These are phyloP conservation scores for Meiosimyza decipiens DNA, from an alignment of 2,888 invertebrate species.

Conservation along the genomic window DNA sequence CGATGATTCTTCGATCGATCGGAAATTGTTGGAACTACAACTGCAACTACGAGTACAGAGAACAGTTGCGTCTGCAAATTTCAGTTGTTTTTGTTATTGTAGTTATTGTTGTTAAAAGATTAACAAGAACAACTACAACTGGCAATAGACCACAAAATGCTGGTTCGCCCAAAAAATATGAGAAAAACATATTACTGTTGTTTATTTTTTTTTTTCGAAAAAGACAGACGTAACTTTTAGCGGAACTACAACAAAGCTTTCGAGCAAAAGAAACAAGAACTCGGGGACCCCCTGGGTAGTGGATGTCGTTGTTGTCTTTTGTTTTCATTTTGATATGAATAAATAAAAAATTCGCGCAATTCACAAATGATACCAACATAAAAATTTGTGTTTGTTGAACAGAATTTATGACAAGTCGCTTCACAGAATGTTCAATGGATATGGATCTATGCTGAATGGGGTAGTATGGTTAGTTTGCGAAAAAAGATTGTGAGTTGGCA, in stretches of 20 bases:
- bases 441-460: background rate
- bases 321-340: slow-evolving; percentile 11
- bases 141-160: slow-evolving; percentile 12
- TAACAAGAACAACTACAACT: slow-evolving; percentile 7
- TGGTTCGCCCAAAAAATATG: slow-evolving; percentile 14
- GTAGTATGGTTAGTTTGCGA: too few species aligned
- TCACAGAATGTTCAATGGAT: background rate
- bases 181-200: too few species aligned
- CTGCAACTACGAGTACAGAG: too few species aligned
- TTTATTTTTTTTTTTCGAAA: too few species aligned
- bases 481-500: too few species aligned
- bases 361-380: slow-evolving; percentile 43
- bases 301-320: slow-evolving; percentile 15
- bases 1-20: slow-evolving; percentile 20
- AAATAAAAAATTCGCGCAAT: slow-evolving; percentile 39
- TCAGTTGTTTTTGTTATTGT: background rate
- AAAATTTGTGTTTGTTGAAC: slow-evolving; percentile 41
- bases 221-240: background rate
- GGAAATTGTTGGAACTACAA: slow-evolving; percentile 11
- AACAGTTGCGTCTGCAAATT: slow-evolving; percentile 30
- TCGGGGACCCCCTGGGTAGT: slow-evolving; percentile 30
- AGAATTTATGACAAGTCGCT: slow-evolving; percentile 34
- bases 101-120: background rate
- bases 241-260: slow-evolving; percentile 12
- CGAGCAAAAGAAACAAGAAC: background rate